A percentile compares a stretch with the other conserved stretches of the same genome.
Conservation (phyloP, 92 coral and sea anemone genomes). For the Siderastrea radians region DNA sequence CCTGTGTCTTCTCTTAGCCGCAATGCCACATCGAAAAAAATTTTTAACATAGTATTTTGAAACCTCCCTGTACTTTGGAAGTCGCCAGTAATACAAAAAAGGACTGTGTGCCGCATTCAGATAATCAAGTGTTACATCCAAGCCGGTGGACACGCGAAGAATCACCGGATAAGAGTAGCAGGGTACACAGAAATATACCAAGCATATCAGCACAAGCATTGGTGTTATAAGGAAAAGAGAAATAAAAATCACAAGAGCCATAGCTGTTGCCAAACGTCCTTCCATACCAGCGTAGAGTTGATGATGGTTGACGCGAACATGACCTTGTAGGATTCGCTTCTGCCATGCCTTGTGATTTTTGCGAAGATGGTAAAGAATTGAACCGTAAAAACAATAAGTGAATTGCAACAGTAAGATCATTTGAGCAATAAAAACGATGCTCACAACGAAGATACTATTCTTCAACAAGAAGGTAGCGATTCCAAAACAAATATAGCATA, state of each 20-base stretch:
- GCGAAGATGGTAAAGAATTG: neutral
- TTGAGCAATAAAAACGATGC: neutral
- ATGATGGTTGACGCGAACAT: neutral
- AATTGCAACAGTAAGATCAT: neutral
- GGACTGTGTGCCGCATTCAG: too few species aligned
- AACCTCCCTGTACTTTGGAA: too few species aligned
- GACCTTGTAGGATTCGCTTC: neutral
- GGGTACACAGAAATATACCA: too few species aligned
- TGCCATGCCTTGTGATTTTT: conserved; percentile 15
- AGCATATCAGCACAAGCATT: neutral
- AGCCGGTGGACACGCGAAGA: too few species aligned
- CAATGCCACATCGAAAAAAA: neutral
- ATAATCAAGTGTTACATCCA: too few species aligned
- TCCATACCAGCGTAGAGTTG: neutral
- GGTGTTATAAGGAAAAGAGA: conserved; percentile 21
- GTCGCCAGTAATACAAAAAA: too few species aligned
- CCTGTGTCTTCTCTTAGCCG: neutral
- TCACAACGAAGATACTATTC: neutral
- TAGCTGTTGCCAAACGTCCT: neutral
- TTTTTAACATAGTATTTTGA: neutral
- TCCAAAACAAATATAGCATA: conserved; percentile 25
- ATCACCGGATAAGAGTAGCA: too few species aligned
- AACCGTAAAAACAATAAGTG: neutral
- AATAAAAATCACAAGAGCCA: neutral
- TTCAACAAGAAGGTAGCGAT: neutral